Evolutionary conservation across 2,888 invertebrate species (phyloP).

Genomic region (Odontothrips loti): DNA sequence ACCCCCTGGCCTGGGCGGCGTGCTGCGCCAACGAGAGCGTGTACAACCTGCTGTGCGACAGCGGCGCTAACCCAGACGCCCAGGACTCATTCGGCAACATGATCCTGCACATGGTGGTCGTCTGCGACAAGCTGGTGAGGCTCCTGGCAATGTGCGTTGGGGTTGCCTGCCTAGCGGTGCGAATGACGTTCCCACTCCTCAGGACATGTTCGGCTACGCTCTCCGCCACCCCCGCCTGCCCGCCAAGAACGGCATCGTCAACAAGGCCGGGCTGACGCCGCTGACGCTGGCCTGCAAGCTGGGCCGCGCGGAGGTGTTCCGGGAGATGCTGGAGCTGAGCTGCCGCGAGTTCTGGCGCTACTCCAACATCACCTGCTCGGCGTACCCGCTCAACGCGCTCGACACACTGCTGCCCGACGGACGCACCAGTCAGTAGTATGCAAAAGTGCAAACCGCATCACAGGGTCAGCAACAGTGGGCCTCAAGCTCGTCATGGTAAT

Average conservation of each 20-base stretch:
- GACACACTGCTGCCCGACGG: conserved; percentile 95
- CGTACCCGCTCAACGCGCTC: conserved; percentile 92
- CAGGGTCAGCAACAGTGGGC: neutral
- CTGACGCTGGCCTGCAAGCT: conserved; percentile 93
- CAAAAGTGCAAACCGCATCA: too few relatives aligned
- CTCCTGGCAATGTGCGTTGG: too few relatives aligned
- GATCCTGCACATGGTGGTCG: conserved; percentile 99
- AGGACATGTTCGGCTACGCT: conserved; percentile 99
- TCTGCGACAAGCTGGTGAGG: conserved; percentile 88
- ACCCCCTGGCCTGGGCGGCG: conserved; percentile 95
- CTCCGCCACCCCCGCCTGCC: conserved; percentile 89
- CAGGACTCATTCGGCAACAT: conserved; percentile 97
- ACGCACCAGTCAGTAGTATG: conserved; percentile 80
- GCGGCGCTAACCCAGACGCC: conserved; percentile 91
- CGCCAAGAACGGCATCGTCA: conserved; percentile 86
- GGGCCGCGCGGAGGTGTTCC: conserved; percentile 92
- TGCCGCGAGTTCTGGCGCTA: conserved; percentile 97
- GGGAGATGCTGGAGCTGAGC: conserved; percentile 95
- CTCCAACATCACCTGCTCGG: conserved; percentile 97
- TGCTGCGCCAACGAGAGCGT: conserved; percentile 96
- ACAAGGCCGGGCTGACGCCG: conserved; percentile 87
- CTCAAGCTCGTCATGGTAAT: neutral
- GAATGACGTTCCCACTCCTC: too few relatives aligned
- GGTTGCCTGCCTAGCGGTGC: too few relatives aligned
- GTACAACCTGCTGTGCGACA: conserved; percentile 89